phyloP scores from a whole-genome alignment of 2,888 invertebrate species.

The Disparrhopalites patrizii region DNA sequence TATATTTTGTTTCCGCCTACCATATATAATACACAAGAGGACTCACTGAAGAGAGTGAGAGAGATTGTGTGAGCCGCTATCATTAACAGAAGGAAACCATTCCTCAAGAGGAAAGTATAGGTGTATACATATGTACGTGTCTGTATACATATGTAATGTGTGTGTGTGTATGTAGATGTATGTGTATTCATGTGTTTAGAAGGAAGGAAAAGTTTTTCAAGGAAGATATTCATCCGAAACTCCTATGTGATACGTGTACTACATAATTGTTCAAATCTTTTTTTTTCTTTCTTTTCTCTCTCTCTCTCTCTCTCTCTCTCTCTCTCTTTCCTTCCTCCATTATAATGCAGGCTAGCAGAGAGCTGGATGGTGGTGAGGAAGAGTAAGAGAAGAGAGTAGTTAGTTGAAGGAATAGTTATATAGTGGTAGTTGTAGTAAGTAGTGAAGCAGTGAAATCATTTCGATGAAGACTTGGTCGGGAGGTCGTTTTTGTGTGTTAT shows the following conservation, averaged over 20 bases:
- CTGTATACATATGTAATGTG: background rate
- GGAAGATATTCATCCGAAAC: no score
- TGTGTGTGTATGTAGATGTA: background rate
- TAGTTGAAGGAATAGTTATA: no score
- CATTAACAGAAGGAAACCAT: constrained; percentile 16
- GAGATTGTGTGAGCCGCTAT: background rate
- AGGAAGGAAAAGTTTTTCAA: background rate
- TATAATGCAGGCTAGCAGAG: constrained; percentile 7
- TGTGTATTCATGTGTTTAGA: background rate
- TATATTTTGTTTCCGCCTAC: no score
- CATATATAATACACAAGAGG: no score
- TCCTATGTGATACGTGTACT: no score
- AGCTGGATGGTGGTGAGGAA: constrained; percentile 1
- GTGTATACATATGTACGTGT: background rate
- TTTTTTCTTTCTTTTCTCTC: no score
- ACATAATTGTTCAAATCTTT: no score
- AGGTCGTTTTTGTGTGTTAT: constrained; percentile 46
- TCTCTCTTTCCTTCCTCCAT: constrained; percentile 5
- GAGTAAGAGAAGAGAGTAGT: no score
- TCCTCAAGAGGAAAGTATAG: background rate
- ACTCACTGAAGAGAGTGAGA: no score
- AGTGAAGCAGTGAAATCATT: background rate
- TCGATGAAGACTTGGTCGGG: constrained; percentile 47
- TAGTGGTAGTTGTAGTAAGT: background rate
- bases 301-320: background rate